Evolutionary conservation across 2,888 invertebrate species (phyloP).

Genomic region (Sepioteuthis lessoniana): DNA sequence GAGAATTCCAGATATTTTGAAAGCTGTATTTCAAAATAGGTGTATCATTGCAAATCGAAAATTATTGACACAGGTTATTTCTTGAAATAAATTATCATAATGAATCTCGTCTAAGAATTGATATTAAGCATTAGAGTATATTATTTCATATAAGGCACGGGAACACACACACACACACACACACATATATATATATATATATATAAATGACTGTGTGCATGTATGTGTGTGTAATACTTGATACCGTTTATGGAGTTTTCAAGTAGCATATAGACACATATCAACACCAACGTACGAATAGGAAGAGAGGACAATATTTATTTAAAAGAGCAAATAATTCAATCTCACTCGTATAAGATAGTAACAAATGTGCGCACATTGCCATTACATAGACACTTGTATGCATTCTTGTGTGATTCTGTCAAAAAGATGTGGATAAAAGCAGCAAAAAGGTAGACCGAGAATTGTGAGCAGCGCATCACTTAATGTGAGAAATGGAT

Average conservation of each 20-base stretch:
- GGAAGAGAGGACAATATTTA: background rate
- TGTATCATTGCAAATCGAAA: too few relatives aligned
- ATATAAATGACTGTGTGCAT: too few relatives aligned
- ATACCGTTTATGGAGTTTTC: background rate
- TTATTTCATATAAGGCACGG: too few relatives aligned
- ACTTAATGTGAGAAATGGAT: conserved; percentile 10
- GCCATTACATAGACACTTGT: background rate
- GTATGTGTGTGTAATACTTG: too few relatives aligned
- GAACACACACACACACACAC: too few relatives aligned
- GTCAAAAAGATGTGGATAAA: background rate
- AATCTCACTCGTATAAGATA: background rate
- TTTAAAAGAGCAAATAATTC: background rate
- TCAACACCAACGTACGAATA: background rate
- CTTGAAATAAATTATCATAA: too few relatives aligned
- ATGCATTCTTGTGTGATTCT: background rate
- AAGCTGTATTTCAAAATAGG: too few relatives aligned
- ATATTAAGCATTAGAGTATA: too few relatives aligned
- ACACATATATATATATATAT: too few relatives aligned
- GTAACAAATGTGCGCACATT: background rate
- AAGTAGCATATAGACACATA: background rate
- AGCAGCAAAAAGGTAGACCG: background rate
- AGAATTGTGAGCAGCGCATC: background rate
- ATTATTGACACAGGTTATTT: too few relatives aligned
- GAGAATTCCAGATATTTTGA: too few relatives aligned
- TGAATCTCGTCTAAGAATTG: too few relatives aligned